A percentile compares a stretch with the other conserved stretches of the same genome.
Conservation (phyloP, 1,140 invertebrate genomes). For the Platorchestia sp. region DNA sequence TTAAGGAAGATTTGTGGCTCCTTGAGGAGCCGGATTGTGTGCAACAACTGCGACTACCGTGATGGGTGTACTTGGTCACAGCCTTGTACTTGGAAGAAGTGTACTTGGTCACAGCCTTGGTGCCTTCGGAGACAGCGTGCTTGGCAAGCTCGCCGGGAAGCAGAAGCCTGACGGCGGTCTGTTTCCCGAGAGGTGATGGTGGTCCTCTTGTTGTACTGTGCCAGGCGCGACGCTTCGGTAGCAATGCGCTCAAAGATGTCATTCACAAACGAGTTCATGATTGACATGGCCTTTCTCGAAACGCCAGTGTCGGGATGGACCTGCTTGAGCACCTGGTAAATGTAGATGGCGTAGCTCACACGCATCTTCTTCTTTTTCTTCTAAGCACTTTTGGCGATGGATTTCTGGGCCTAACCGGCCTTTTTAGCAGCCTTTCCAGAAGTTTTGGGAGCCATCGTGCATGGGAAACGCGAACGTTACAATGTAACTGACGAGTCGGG, state of each 20-base stretch:
- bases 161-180: conserved; percentile 77
- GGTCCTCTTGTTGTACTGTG: conserved; percentile 81
- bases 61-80: too few relatives aligned
- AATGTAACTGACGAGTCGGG: too few relatives aligned
- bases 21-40: neutral
- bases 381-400: conserved; percentile 64
- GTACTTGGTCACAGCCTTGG: conserved; percentile 77
- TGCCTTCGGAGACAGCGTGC: conserved; percentile 76
- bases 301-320: conserved; percentile 81
- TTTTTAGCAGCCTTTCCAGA: conserved; percentile 70
- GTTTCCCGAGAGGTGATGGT: conserved; percentile 76
- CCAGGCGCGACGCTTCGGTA: conserved; percentile 78
- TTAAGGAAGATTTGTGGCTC: neutral
- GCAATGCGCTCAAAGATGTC: conserved; percentile 81
- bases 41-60: conserved; percentile 58
- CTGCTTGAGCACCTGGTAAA: conserved; percentile 81
- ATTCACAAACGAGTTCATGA: conserved; percentile 77
- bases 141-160: conserved; percentile 78
- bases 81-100: conserved; percentile 75
- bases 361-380: conserved; percentile 40
- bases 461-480: too few relatives aligned
- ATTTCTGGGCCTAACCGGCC: conserved; percentile 70
- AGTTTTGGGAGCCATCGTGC: conserved; percentile 68
- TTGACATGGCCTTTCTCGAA: conserved; percentile 74
- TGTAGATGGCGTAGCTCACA: conserved; percentile 76